Evolutionary conservation across 1,140 invertebrate genomes (phyloP).

Genomic region (Helicoverpa armigera): DNA sequence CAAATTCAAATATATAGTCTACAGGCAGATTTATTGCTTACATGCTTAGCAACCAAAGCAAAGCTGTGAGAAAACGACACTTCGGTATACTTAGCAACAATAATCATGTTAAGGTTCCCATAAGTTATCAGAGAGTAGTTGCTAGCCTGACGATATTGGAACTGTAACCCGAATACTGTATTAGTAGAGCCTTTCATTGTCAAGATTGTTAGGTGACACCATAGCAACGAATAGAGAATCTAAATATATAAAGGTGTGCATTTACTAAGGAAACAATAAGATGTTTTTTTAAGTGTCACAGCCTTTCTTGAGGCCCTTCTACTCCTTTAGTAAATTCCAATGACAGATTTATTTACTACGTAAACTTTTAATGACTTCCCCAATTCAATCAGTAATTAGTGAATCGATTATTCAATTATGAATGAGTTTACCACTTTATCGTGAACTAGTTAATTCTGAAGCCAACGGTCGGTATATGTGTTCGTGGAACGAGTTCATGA

Average conservation of each 20-base stretch:
- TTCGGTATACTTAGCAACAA: conserved; percentile 30
- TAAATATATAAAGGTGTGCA: too few relatives aligned
- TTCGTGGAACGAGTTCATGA: conserved; percentile 62
- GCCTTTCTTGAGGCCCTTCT: too few relatives aligned
- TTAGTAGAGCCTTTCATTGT: conserved; percentile 21
- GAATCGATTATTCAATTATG: conserved; percentile 9
- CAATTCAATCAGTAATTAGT: conserved; percentile 10
- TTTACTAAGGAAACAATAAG: too few relatives aligned
- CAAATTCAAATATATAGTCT: neutral
- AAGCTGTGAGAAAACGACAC: neutral
- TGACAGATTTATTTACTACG: neutral
- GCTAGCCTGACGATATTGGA: neutral
- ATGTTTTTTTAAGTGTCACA: too few relatives aligned
- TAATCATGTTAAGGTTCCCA: neutral
- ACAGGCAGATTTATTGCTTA: neutral
- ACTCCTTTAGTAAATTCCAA: neutral
- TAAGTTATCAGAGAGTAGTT: conserved; percentile 60
- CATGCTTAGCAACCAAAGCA: neutral
- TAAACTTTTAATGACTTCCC: neutral
- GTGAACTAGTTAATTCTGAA: conserved; percentile 24
- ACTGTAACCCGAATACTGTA: conserved; percentile 3
- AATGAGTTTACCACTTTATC: conserved; percentile 19
- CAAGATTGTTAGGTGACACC: conserved; percentile 38
- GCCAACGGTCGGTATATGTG: conserved; percentile 70
- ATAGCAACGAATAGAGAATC: conserved; percentile 21